A percentile compares a stretch with the other conserved stretches of the same genome.
Conservation (phyloP, 2,888 invertebrate species). For the Linyphia triangularis region DNA sequence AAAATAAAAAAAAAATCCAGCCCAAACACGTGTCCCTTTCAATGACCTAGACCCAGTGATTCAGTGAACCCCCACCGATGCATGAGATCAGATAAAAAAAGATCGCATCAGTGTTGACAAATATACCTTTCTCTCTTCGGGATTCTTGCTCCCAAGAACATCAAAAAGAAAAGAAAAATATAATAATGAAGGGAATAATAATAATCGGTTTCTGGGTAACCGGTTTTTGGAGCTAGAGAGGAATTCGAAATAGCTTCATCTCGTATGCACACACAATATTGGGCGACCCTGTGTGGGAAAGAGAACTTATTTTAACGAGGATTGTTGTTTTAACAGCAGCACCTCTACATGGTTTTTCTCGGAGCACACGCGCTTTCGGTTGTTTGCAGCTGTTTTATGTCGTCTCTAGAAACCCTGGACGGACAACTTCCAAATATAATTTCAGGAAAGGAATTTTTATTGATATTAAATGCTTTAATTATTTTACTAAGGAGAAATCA, state of each 20-base stretch:
- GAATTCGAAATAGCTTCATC: neutral
- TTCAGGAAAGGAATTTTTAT: too few relatives aligned
- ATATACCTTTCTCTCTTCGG: neutral
- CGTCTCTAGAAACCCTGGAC: too few relatives aligned
- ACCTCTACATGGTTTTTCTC: neutral
- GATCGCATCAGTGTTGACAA: neutral
- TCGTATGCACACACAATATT: neutral
- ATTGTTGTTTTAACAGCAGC: neutral
- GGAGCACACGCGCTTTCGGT: neutral
- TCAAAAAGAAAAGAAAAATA: neutral
- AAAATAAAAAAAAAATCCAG: neutral
- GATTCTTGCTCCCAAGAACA: neutral
- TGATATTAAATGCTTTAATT: too few relatives aligned
- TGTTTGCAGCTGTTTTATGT: neutral
- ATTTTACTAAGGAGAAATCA: too few relatives aligned
- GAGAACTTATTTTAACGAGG: neutral
- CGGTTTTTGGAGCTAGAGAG: neutral
- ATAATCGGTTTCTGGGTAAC: neutral
- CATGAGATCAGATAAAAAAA: neutral
- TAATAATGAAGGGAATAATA: neutral
- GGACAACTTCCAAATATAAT: too few relatives aligned
- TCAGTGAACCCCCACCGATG: neutral
- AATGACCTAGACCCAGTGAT: constrained; percentile 54
- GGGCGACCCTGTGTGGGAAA: neutral
- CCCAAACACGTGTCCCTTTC: constrained; percentile 5